Evolutionary conservation across 2,797 vertebrate genomes (phyloP).

Genomic region (Meda fulgida): DNA sequence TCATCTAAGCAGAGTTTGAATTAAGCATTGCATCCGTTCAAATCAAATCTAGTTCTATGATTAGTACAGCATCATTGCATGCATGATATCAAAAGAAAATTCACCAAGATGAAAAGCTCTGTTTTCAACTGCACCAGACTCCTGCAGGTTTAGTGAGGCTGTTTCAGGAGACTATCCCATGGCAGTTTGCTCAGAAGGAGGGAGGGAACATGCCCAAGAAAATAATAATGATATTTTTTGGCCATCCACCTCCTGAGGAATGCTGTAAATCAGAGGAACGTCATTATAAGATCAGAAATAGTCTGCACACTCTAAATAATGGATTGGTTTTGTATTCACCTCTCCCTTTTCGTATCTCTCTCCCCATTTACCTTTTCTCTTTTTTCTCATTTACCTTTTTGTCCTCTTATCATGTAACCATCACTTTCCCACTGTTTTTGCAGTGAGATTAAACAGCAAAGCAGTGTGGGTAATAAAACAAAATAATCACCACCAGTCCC

Average conservation of each 20-base stretch:
- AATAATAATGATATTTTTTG: conserved; percentile 59
- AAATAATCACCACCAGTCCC: background rate
- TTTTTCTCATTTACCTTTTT: too few species aligned
- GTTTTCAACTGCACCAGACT: conserved; percentile 13
- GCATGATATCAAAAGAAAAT: conserved; percentile 10
- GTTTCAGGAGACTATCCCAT: conserved; percentile 12
- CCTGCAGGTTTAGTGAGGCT: conserved; percentile 37
- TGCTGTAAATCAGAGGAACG: conserved; percentile 48
- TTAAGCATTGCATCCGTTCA: conserved; percentile 16
- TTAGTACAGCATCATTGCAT: conserved; percentile 4
- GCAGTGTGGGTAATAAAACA: conserved; percentile 35
- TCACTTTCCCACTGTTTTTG: background rate
- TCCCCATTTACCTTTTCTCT: conserved; percentile 19
- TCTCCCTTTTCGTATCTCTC: conserved; percentile 49
- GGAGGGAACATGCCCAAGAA: conserved; percentile 53
- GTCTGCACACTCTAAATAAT: conserved; percentile 50
- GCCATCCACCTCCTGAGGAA: conserved; percentile 28
- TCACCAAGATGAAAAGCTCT: conserved; percentile 11
- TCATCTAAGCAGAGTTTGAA: conserved; percentile 16
- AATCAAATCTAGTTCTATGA: conserved; percentile 22
- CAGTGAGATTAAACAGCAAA: background rate
- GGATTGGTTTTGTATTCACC: conserved; percentile 50
- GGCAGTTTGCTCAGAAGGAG: conserved; percentile 37
- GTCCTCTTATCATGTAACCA: conserved; percentile 8
- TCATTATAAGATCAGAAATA: conserved; percentile 57